Base-by-base conservation (phyloP, 1,140 invertebrate genomes). In the Cotesia typhae region DNA sequence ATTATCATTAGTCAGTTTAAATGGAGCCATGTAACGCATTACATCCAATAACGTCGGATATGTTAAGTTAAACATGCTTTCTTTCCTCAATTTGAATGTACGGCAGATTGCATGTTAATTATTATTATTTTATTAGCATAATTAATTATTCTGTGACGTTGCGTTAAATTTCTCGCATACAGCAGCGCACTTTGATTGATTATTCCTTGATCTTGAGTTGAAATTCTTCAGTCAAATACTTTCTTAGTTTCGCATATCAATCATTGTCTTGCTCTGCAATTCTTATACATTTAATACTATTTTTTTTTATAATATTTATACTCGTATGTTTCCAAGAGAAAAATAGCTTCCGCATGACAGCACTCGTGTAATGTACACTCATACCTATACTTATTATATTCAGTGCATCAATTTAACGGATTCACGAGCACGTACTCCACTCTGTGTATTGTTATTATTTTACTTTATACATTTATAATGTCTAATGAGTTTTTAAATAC, bases 351-450 rank as follows among this genome's bases (percentile, higher is more conserved):
- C 35, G 37, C 37, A 63, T 37, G 12, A 65, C n/a, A 20, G 14
- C 63, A 7, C 14, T 14, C 36, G 14, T 20, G 14, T n/a, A n/a
- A 65, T 65, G 4, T 41, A 63, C 60, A 63, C 68, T 63, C 68
- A 28, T 47, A 70, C n/a, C 52, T n/a, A 20, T n/a, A 20, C 38
- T 9, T 47, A 47, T 47, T 9, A 9, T 47, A 47, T 47, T 47
- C 41, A 47, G 6, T 36, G 68, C 10, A 63, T 70, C 60, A 64
- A 70, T 70, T 70, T 63, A 52, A 70, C 53, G 68, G 59, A 10
- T 51, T 64, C 38, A 9, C 37, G 28, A 52, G 41, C 68, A 14
- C 17, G 47, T 36, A 52, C 52, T 61, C 5, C 38, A 47, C 6
- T 47, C 38, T 51, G 35, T 63, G 51, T 17, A 17, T 12, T 14